Percentiles rank a stretch among this genome's conserved stretches.
phyloP scores from a whole-genome alignment of 2,113 vertebrate species.

The Campylorhamphus procurvoides region DNA sequence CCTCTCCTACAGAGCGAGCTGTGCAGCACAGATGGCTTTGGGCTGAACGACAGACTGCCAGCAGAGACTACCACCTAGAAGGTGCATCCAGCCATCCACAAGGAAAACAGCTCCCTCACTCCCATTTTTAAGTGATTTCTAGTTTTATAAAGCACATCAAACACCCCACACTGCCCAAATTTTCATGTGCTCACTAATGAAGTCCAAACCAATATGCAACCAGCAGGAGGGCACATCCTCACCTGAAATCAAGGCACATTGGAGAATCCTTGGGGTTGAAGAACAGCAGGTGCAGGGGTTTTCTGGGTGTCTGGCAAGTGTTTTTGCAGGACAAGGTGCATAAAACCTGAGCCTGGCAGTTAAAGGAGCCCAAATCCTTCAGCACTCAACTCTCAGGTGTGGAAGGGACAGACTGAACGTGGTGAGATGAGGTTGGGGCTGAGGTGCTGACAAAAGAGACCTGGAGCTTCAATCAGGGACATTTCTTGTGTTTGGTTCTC shows the following conservation, averaged over 20 bases:
- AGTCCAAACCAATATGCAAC: neutral
- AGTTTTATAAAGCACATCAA: neutral
- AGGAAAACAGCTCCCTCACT: neutral
- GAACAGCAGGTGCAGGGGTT: neutral
- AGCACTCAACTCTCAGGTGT: neutral
- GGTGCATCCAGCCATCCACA: fast-evolving
- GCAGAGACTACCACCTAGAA: neutral
- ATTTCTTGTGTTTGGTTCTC: neutral
- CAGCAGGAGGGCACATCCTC: neutral
- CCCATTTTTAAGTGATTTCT: neutral
- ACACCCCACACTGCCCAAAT: neutral
- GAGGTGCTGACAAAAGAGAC: neutral
- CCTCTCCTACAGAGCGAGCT: neutral
- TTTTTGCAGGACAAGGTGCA: neutral
- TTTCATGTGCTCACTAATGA: fast-evolving
- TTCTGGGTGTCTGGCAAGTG: neutral
- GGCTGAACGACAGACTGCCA: neutral
- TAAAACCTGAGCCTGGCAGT: neutral
- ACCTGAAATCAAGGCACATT: neutral
- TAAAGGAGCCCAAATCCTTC: neutral
- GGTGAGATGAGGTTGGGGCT: neutral
- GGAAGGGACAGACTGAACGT: neutral
- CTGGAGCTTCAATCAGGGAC: neutral
- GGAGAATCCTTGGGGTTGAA: fast-evolving
- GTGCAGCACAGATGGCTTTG: neutral